A percentile compares a stretch with the other conserved stretches of the same genome.
These are phyloP conservation scores for Lipotes vexillifer DNA, from an alignment of 2,113 vertebrate genomes.

Conservation along the genomic window DNA sequence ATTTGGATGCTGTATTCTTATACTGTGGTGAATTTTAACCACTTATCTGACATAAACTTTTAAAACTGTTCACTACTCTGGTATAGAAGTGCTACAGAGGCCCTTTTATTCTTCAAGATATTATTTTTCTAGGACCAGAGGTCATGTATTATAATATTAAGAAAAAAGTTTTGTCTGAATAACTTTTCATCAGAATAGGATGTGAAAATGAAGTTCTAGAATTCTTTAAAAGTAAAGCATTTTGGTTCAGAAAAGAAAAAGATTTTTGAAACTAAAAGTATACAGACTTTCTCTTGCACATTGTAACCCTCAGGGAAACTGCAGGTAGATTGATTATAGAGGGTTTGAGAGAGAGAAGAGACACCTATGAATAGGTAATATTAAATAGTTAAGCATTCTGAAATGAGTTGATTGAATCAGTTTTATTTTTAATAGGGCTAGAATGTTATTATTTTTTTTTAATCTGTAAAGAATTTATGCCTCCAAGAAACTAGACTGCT, in stretches of 20 bases:
- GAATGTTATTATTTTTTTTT: background rate
- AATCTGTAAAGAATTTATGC: background rate
- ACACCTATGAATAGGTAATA: slow-evolving; percentile 9
- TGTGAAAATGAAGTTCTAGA: background rate
- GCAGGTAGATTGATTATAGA: background rate
- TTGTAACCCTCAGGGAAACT: background rate
- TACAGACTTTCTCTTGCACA: background rate
- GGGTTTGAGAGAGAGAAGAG: background rate
- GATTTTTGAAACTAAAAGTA: background rate
- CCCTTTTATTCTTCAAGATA: background rate
- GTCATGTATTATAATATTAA: background rate
- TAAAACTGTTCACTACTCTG: background rate
- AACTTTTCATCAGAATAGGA: background rate
- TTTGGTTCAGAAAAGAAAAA: slow-evolving; percentile 28
- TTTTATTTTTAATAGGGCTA: background rate
- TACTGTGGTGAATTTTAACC: background rate
- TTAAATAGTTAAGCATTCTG: background rate
- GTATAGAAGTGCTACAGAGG: background rate
- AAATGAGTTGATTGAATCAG: background rate
- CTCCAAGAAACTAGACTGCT: background rate
- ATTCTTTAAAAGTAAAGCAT: slow-evolving; percentile 19
- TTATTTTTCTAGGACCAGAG: background rate
- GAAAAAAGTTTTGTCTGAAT: background rate
- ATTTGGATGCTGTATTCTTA: background rate
- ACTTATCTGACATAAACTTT: background rate